Evolutionary conservation across 2,888 invertebrate genomes (phyloP).

Genomic region (Drosophila leonis): DNA sequence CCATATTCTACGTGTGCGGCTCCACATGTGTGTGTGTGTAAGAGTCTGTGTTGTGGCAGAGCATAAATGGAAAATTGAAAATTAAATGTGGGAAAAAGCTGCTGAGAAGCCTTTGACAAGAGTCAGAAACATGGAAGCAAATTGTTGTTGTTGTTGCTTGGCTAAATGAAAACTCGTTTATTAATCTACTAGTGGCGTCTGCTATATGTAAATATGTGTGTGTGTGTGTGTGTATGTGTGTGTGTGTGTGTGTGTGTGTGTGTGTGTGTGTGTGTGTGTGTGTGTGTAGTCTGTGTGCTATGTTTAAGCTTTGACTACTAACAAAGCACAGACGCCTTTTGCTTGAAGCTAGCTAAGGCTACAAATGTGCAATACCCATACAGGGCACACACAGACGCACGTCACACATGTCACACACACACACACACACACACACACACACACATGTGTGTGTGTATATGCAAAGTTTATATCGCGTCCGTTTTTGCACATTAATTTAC

Average conservation of each 20-base stretch:
- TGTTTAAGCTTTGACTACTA: constrained; percentile 25
- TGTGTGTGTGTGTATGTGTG: background rate
- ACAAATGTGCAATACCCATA: constrained; percentile 4
- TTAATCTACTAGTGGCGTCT: constrained; percentile 36
- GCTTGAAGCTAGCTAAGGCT: constrained; percentile 2
- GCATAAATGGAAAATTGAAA: constrained; percentile 69
- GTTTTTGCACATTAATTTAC: constrained; percentile 75
- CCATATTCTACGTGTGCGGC: constrained; percentile 8
- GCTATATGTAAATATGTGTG: background rate
- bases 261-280: constrained; percentile 1
- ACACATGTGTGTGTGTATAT: constrained; percentile 13
- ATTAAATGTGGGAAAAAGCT: constrained; percentile 52
- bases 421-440: constrained; percentile 4
- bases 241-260: background rate
- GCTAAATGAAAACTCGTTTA: constrained; percentile 60
- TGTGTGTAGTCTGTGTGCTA: constrained; percentile 1
- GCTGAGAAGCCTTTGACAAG: constrained; percentile 45
- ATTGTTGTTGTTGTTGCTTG: constrained; percentile 22
- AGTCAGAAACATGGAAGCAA: constrained; percentile 25
- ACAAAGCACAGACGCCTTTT: constrained; percentile 36
- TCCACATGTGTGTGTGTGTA: background rate
- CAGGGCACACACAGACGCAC: constrained; percentile 9
- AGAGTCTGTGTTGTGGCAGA: constrained; percentile 12
- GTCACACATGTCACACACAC: constrained; percentile 6
- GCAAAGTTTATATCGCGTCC: constrained; percentile 63